Evolutionary conservation across 2,888 invertebrate species (phyloP).

Genomic region (Heliconius ismenius): DNA sequence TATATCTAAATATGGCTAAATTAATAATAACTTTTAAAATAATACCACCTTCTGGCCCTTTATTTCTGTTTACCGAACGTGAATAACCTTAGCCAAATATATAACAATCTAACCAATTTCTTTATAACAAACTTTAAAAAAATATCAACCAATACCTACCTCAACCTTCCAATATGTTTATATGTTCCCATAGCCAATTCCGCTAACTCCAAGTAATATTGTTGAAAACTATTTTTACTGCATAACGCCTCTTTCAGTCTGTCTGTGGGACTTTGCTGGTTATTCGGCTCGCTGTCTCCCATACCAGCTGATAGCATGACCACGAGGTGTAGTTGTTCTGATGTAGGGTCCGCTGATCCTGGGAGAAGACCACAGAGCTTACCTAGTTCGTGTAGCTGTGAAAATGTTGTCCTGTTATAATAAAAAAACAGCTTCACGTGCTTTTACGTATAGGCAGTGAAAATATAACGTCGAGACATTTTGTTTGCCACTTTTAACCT

Average conservation of each 20-base stretch:
- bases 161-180: slow-evolving; percentile 92
- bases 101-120: not conserved
- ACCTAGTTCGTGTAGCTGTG: slow-evolving; percentile 90
- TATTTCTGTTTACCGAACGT: too few relatives aligned
- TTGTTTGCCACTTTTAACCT: too few relatives aligned
- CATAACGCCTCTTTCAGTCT: slow-evolving; percentile 94
- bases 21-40: not conserved
- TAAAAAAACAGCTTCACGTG: too few relatives aligned
- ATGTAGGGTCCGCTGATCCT: slow-evolving; percentile 87
- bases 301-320: slow-evolving; percentile 95
- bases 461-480: too few relatives aligned
- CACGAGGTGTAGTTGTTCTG: slow-evolving; percentile 94
- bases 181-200: slow-evolving; percentile 98
- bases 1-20: too few relatives aligned
- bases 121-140: not conserved
- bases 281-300: slow-evolving; percentile 85
- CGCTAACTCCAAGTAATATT: slow-evolving; percentile 94
- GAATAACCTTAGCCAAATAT: not conserved
- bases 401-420: not conserved
- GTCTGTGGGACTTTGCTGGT: slow-evolving; percentile 86
- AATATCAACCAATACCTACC: slow-evolving; percentile 56
- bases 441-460: too few relatives aligned
- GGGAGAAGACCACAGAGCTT: slow-evolving; percentile 95
- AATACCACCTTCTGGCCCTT: not conserved
- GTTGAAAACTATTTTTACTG: slow-evolving; percentile 93